phyloP scores from a whole-genome alignment of 2,888 invertebrate species.

The Taphrorychus bicolor region DNA sequence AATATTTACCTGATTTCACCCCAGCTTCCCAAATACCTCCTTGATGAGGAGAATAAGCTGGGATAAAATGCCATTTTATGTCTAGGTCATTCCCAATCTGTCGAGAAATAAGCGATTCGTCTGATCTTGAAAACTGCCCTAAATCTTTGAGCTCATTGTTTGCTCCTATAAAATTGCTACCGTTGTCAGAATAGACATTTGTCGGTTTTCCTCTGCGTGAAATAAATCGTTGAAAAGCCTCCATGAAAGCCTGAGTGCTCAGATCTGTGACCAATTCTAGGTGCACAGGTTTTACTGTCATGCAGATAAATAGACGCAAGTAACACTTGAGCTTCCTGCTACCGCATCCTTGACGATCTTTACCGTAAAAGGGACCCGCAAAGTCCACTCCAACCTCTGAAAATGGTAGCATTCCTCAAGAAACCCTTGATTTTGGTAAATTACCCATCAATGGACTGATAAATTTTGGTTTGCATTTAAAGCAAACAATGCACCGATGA shows the following conservation, averaged over 20 bases:
- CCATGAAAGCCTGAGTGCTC: not conserved
- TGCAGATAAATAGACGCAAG: constrained; percentile 12
- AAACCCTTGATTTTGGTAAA: too few relatives aligned
- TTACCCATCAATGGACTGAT: not conserved
- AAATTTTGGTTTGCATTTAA: not conserved
- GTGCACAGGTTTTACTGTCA: constrained; percentile 15
- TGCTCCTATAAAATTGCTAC: not conserved
- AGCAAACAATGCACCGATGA: not conserved
- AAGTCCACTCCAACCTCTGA: too few relatives aligned
- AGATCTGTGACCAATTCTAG: constrained; percentile 1
- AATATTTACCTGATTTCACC: too few relatives aligned
- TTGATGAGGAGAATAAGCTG: not conserved
- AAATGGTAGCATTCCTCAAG: too few relatives aligned
- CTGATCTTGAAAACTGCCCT: not conserved
- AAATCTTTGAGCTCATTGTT: not conserved
- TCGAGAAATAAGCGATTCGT: not conserved
- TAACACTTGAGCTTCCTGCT: not conserved
- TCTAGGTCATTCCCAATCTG: not conserved
- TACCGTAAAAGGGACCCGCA: too few relatives aligned
- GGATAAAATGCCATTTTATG: not conserved
- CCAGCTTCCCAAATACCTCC: too few relatives aligned
- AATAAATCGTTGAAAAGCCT: constrained; percentile 18
- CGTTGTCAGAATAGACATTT: constrained; percentile 8
- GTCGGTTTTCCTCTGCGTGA: constrained; percentile 8
- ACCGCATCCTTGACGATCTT: not conserved